Evolutionary conservation across 2,113 vertebrate genomes (phyloP).

Genomic region (Scomber colias): DNA sequence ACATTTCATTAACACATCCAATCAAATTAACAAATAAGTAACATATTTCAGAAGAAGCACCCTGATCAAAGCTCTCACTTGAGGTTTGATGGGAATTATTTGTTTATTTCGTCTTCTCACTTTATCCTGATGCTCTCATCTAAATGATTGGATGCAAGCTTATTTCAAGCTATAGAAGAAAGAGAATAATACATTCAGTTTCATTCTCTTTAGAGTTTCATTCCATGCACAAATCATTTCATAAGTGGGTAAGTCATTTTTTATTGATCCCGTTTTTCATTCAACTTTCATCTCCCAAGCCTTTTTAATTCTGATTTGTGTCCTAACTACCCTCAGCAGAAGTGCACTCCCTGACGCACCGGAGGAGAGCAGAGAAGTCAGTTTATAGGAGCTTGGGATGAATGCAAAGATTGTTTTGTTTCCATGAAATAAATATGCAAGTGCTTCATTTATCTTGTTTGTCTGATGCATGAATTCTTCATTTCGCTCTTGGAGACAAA

Average conservation of each 20-base stretch:
- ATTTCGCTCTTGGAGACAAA: slow-evolving; percentile 43
- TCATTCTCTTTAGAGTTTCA: slow-evolving; percentile 62
- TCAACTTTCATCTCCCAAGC: slow-evolving; percentile 61
- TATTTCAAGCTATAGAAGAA: slow-evolving; percentile 62
- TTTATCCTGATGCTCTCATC: slow-evolving; percentile 27
- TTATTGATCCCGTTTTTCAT: slow-evolving; percentile 71
- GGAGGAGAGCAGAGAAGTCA: slow-evolving; percentile 30
- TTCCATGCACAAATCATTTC: slow-evolving; percentile 60
- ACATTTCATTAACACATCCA: slow-evolving; percentile 3
- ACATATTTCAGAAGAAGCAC: background rate
- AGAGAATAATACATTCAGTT: slow-evolving; percentile 72
- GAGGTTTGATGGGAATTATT: slow-evolving; percentile 23
- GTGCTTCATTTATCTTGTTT: slow-evolving; percentile 55
- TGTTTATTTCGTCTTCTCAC: slow-evolving; percentile 47
- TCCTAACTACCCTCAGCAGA: slow-evolving; percentile 45
- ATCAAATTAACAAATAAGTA: slow-evolving; percentile 37
- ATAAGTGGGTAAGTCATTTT: slow-evolving; percentile 70
- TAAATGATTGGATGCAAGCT: slow-evolving; percentile 35
- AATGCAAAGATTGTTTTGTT: slow-evolving; percentile 66
- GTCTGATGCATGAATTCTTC: slow-evolving; percentile 59
- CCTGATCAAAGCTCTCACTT: slow-evolving; percentile 53
- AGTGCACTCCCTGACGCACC: background rate
- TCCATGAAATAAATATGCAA: slow-evolving; percentile 72
- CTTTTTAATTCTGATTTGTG: slow-evolving; percentile 68
- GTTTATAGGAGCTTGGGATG: slow-evolving; percentile 23